A percentile compares a stretch with the other conserved stretches of the same genome.
phyloP scores from a whole-genome alignment of 2,797 vertebrate genomes.

The Catamblyrhynchus diadema region DNA sequence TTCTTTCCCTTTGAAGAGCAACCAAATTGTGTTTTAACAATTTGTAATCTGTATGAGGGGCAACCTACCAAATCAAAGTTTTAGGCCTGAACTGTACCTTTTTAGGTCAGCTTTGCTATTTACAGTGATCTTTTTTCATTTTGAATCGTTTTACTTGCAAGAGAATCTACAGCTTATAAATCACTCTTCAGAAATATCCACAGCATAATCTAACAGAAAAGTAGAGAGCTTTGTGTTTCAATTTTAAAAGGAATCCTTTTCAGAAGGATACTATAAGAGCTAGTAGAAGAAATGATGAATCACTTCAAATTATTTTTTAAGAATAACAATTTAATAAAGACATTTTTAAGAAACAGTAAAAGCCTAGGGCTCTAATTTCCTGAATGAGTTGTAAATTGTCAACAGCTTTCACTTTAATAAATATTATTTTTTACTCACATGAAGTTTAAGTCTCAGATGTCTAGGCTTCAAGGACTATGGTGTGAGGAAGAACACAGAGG shows the following conservation, averaged over 20 bases:
- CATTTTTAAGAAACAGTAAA: not conserved
- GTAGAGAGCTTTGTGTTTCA: not conserved
- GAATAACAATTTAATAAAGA: not conserved
- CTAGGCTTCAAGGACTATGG: not conserved
- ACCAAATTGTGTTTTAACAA: not conserved
- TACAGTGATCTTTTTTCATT: not conserved
- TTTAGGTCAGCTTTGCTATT: not conserved
- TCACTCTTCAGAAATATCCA: slow-evolving; percentile 9
- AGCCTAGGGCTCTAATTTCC: not conserved
- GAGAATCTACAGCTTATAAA: not conserved
- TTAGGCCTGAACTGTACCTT: not conserved
- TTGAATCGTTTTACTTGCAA: not conserved
- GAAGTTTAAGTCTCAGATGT: not conserved
- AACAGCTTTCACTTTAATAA: not conserved
- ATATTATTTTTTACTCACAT: not conserved
- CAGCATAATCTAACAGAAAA: not conserved
- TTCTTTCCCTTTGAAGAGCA: not conserved
- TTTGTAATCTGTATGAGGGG: not conserved
- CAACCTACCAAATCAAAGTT: slow-evolving; percentile 7
- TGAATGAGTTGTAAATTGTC: not conserved
- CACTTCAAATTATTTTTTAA: not conserved
- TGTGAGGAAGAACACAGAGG: not conserved
- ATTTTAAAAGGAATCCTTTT: slow-evolving; percentile 14
- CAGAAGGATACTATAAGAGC: not conserved
- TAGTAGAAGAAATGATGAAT: not conserved